Evolutionary conservation across 2,113 vertebrate genomes (phyloP).

Genomic region (Cichladusa arquata): DNA sequence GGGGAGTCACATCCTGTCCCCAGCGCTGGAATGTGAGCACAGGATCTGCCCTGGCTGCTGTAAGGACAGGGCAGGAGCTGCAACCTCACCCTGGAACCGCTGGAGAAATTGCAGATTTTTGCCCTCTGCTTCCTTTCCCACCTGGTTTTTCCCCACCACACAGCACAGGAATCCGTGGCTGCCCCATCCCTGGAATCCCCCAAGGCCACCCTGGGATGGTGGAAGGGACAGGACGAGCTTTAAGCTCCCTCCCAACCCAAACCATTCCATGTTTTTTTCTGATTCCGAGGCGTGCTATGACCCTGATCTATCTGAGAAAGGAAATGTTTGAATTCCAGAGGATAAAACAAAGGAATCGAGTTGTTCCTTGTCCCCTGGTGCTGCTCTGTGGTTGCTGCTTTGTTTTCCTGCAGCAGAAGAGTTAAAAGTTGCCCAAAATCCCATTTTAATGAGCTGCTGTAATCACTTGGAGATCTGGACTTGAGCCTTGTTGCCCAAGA

Average conservation of each 20-base stretch:
- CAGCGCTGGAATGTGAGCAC: not conserved
- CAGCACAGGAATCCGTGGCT: not conserved
- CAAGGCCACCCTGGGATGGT: not conserved
- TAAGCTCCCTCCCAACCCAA: not conserved
- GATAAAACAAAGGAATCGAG: not conserved
- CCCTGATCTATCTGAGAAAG: not conserved
- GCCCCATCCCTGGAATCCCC: not conserved
- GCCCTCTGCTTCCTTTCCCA: not conserved
- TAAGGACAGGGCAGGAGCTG: not conserved
- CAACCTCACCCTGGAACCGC: accelerated
- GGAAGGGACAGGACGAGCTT: not conserved
- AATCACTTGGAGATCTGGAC: not conserved
- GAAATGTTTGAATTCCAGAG: not conserved
- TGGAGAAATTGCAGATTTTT: accelerated
- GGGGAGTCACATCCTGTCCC: not conserved
- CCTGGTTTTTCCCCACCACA: no score
- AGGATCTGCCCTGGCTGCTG: accelerated
- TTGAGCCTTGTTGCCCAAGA: not conserved
- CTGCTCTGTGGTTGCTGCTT: not conserved
- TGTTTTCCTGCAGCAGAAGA: not conserved
- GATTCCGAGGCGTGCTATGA: not conserved
- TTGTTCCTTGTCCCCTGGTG: not conserved
- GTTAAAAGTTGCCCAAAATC: not conserved
- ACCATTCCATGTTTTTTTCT: not conserved
- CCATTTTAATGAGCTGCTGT: not conserved